These are phyloP conservation scores for Drosophila recens DNA, from an alignment of 2,888 invertebrate species.

Conservation along the genomic window DNA sequence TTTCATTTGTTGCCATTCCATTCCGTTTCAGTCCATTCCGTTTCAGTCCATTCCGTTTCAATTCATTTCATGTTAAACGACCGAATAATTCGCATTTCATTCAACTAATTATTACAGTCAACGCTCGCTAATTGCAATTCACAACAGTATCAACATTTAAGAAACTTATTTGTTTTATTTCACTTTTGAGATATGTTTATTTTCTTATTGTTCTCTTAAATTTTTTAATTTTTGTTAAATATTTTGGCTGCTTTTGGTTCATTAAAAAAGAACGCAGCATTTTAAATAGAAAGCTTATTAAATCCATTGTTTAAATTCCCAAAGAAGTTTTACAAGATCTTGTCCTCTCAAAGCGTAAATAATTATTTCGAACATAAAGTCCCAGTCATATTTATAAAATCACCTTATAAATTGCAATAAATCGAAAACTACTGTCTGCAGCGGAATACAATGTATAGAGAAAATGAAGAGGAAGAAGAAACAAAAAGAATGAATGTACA, in stretches of 20 bases:
- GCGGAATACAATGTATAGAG: too few relatives aligned
- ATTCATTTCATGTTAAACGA: constrained; percentile 23
- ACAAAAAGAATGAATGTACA: too few relatives aligned
- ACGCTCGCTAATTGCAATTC: constrained; percentile 2
- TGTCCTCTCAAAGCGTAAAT: too few relatives aligned
- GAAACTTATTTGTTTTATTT: not conserved
- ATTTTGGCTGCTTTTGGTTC: not conserved
- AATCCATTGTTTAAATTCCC: not conserved
- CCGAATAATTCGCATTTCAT: constrained; percentile 25
- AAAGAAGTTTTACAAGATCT: too few relatives aligned
- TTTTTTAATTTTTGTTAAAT: not conserved
- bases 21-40: constrained; percentile 26
- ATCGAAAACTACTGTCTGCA: too few relatives aligned
- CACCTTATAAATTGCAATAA: too few relatives aligned
- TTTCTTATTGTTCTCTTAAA: not conserved
- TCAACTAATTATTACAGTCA: constrained; percentile 21
- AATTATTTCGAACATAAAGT: too few relatives aligned
- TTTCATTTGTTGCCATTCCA: constrained; percentile 27
- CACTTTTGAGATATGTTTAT: not conserved
- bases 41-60: constrained; percentile 15
- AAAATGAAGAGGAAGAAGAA: too few relatives aligned
- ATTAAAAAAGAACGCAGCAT: not conserved
- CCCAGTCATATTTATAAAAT: too few relatives aligned
- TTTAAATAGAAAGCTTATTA: not conserved
- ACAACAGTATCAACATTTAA: not conserved